Evolutionary conservation across 2,797 vertebrate species (phyloP), one percentile per base, ranked within the genome.

Genomic region (Sebastes iracundus): DNA sequence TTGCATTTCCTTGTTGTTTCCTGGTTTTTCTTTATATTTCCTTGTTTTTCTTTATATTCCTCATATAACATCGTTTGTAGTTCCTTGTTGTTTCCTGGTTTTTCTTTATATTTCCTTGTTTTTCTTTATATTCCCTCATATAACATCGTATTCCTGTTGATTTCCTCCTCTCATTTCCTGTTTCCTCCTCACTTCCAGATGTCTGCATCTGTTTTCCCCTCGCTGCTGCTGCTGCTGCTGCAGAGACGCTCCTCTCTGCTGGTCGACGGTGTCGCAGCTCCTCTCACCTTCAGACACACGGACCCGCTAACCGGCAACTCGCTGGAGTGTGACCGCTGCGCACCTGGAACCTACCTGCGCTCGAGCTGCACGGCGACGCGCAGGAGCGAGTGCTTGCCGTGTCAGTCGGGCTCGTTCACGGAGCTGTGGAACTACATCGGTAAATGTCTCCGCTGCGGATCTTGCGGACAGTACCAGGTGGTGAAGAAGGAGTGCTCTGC

Each of bases 351-450:
- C 1, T 88, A 60, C 30, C 79, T 95, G 70, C 77, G 22, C 1
- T 2, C 61, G 0, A 55, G 83, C 69, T 96, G 96, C 87, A 92
- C 92, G 2, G 12, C 65, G 0, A 53, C 27, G 5, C 14, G 1
- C 0, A 20, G 7, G 3, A 95, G 89, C 27, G 32, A 53, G 0
- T 96, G 96, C 72, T 77, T 52, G 1, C 71, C 14, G 2, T 96
- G 96, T n/a, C 82, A 78, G 0, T 0, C 3, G 0, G 92, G 92
- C 4, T 91, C 93, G 1, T 96, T 85, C 90, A 96, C 95, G 0
- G 87, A 87, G 83, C 73, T 89, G 28, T 96, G 93, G 93, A 96
- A 96, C 72, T 85, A 93, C 81, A 87, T 96, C 10, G 1, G 9
- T 0, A 81, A 67, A 9, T 96, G 96, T 13, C 80, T 95, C 2